Evolutionary conservation across 2,113 vertebrate species (phyloP).

Genomic region (Dunckerocampus dactyliophorus): DNA sequence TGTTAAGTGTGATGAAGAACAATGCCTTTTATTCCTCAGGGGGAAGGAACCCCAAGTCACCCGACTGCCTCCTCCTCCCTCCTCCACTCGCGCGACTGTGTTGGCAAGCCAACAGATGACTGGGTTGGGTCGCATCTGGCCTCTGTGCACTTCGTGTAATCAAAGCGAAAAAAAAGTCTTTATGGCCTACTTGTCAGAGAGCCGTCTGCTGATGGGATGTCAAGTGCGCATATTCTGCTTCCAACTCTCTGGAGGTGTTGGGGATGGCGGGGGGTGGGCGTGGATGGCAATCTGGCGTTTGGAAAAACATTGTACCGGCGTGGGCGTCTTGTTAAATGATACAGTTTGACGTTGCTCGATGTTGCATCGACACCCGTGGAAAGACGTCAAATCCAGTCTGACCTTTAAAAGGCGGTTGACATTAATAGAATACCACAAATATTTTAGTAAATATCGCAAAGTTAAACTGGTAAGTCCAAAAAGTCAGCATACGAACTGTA

Average conservation of each 20-base stretch:
- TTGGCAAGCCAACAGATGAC: constrained; percentile 58
- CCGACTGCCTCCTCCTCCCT: constrained; percentile 3
- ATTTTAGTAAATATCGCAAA: too few relatives aligned
- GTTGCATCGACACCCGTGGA: constrained; percentile 10
- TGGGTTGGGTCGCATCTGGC: constrained; percentile 64
- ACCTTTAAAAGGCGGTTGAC: constrained; percentile 17
- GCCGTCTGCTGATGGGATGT: constrained; percentile 64
- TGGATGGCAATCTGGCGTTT: constrained; percentile 46
- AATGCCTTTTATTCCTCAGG: constrained; percentile 57
- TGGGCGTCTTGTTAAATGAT: constrained; percentile 4
- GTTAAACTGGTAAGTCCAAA: too few relatives aligned
- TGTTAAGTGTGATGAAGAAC: constrained; percentile 60
- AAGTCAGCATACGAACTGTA: too few relatives aligned
- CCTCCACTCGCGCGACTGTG: constrained; percentile 28
- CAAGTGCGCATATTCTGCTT: constrained; percentile 51
- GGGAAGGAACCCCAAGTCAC: constrained; percentile 39
- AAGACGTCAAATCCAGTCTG: constrained; percentile 26
- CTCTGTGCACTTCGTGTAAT: constrained; percentile 71
- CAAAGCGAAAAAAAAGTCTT: constrained; percentile 63
- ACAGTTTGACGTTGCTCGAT: constrained; percentile 21
- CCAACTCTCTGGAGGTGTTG: constrained; percentile 47
- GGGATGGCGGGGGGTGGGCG: constrained; percentile 21
- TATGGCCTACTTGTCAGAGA: constrained; percentile 64
- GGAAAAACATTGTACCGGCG: constrained; percentile 24
- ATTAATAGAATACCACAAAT: constrained; percentile 12